Base-by-base conservation (phyloP, 2,888 invertebrate species). In the Scaptomyza flava region DNA sequence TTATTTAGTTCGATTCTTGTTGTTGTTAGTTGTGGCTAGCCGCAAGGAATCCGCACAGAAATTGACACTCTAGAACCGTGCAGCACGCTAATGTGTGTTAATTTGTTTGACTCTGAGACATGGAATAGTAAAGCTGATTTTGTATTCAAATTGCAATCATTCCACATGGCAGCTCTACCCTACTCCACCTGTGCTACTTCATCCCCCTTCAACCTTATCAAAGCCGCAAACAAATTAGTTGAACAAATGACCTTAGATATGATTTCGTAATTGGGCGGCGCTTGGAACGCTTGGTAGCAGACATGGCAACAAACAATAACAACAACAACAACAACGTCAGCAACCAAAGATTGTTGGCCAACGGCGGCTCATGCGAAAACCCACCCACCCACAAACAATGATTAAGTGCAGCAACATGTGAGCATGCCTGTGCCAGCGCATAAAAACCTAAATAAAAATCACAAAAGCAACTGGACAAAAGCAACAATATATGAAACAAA, bases 201-300 rank as follows among this genome's bases (percentile, higher is more conserved):
- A 31, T 6, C 20, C 6, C n/a, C n/a, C 56, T 30, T 42, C 48
- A 38, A 52, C 23, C 54, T 48, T 61, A 70, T 70, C 65, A 67
- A 59, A 73, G 46, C 66, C 68, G 54, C 66, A 71, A 71, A 68
- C 82, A 87, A 90, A 90, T 90, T 89, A 87, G 81, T 77, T 79
- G 74, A 77, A 90, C 84, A 90, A 89, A 89, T 89, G 90, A 90
- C 90, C 90, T 90, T 87, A 90, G 85, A 79, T 88, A 81, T 80
- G 82, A 85, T 89, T 88, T 82, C 81, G 89, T 77, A 89, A 89
- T 83, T 81, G 81, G 79, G 69, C 71, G 77, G 68, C 63, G 68
- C 65, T 77, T 52, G 71, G 27, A 50, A 66, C 73, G 47, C n/a
- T 23, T 54, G 64, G 54, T 54, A 52, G 63, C 64, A 60, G 53